A percentile compares a stretch with the other conserved stretches of the same genome.
phyloP scores from a whole-genome alignment of 2,888 invertebrate genomes.

The Dryadula phaetusa region DNA sequence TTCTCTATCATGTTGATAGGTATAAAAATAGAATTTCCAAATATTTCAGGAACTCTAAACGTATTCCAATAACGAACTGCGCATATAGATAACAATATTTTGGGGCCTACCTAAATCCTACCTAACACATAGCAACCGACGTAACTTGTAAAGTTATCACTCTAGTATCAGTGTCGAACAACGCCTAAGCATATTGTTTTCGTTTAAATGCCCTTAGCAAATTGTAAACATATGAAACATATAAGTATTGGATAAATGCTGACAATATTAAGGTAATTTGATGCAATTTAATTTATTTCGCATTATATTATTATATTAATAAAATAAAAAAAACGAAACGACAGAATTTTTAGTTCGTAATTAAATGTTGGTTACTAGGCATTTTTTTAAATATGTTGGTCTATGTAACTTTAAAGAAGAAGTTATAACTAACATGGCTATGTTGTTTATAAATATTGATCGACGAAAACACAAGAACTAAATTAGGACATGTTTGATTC shows the following conservation, averaged over 20 bases:
- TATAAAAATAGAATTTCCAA: background rate
- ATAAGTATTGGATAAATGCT: constrained; percentile 45
- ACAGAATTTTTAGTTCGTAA: background rate
- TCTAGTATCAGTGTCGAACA: constrained; percentile 4
- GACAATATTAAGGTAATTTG: constrained; percentile 51
- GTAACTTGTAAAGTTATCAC: constrained; percentile 4
- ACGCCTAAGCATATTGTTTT: background rate
- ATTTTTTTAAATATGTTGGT: background rate
- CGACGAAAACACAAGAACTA: constrained; percentile 50
- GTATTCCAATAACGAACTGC: background rate
- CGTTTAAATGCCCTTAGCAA: background rate
- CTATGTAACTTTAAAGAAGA: background rate
- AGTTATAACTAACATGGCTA: background rate
- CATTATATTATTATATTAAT: background rate
- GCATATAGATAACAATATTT: background rate
- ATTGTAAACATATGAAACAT: background rate
- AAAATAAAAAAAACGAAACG: background rate
- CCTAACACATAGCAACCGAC: constrained; percentile 15
- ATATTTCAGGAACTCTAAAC: background rate
- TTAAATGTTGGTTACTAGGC: no score
- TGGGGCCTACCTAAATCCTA: background rate
- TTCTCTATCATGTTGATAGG: no score
- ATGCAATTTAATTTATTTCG: background rate
- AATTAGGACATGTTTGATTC: constrained; percentile 65
- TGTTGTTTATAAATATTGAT: constrained; percentile 30